A percentile compares a stretch with the other conserved stretches of the same genome.
These are phyloP conservation scores for Plecturocebus donacophilus DNA, from an alignment of 2,113 vertebrate genomes.

Conservation along the genomic window DNA sequence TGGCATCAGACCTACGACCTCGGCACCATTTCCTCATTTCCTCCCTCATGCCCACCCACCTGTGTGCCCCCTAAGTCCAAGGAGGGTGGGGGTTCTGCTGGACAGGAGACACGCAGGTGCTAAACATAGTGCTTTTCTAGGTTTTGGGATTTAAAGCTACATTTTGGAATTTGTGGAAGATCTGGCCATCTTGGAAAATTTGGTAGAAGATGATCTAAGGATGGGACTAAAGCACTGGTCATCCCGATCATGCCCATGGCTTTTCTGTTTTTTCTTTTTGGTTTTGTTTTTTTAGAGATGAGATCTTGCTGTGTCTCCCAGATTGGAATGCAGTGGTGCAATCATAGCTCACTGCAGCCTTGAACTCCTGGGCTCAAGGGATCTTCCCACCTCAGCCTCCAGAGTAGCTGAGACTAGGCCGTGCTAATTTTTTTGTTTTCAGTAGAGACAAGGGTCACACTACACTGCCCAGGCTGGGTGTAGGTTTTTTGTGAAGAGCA, in stretches of 20 bases:
- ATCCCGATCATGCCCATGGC: rapidly evolving
- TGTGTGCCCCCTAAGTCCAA: neutral
- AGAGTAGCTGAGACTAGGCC: too few species aligned
- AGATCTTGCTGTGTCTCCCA: too few species aligned
- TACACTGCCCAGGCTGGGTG: too few species aligned
- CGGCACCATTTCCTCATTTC: neutral
- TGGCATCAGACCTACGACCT: neutral
- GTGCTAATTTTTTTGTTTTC: too few species aligned
- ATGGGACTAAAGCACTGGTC: neutral
- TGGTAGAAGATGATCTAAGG: neutral
- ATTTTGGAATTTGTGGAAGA: neutral
- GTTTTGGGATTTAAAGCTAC: neutral
- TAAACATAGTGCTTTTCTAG: neutral
- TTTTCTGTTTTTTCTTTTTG: neutral
- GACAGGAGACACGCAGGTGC: neutral
- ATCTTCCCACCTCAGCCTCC: too few species aligned
- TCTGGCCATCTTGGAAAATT: neutral
- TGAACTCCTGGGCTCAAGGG: too few species aligned
- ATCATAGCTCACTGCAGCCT: too few species aligned
- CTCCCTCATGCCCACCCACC: neutral
- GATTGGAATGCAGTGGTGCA: too few species aligned
- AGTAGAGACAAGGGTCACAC: too few species aligned
- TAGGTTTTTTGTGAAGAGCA: neutral
- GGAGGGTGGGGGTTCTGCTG: neutral
- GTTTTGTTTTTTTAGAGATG: too few species aligned